Evolutionary conservation across 2,113 vertebrate genomes (phyloP), one percentile per base, ranked within the genome.

Genomic region (Galemys pyrenaicus): DNA sequence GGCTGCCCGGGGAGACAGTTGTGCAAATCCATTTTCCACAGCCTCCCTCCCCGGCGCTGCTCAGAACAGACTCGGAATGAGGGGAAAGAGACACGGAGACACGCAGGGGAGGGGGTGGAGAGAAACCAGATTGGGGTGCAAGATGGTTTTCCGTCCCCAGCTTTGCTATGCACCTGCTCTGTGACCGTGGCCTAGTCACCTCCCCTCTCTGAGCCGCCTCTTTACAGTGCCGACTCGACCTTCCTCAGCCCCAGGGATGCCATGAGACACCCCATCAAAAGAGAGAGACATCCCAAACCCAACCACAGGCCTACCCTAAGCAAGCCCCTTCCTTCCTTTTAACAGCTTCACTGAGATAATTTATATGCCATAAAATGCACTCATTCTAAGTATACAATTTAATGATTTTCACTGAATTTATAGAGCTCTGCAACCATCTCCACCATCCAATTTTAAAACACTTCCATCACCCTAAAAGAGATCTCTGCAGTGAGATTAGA

Each of bases 21-120:
- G 93, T 73, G 32, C 67, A 96, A 97, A 97, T 96, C 89, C 84
- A 81, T 96, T 96, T 96, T 84, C 89, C 60, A 71, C 24, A 56
- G 70, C 65, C 54, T 78, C 24, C 56, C 19, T 24, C 22, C 56
- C 70, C 11, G 3, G 6, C 35, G 35, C 51, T 71, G 74, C 39
- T 94, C 44, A 71, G 78, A 90, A n/a, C 1, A 11, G 85, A 83
- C 28, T 64, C 62, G 56, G 39, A 92, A 16, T 0, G 6, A 62
- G 8, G 1, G 15, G 60, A 20, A 39, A 9, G 20, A 49, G 28
- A 62, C 9, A 11, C n/a, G n/a, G n/a, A n/a, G n/a, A n/a, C 64
- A 62, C 5, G 3, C n/a, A n/a, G n/a, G 17, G 35, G 24, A 37
- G 2, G 37, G 49, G 62, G 62, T 28, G 56, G 54, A 81, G 35